Evolutionary conservation across 2,113 vertebrate genomes (phyloP).

Genomic region (Ictidomys tridecemlineatus): DNA sequence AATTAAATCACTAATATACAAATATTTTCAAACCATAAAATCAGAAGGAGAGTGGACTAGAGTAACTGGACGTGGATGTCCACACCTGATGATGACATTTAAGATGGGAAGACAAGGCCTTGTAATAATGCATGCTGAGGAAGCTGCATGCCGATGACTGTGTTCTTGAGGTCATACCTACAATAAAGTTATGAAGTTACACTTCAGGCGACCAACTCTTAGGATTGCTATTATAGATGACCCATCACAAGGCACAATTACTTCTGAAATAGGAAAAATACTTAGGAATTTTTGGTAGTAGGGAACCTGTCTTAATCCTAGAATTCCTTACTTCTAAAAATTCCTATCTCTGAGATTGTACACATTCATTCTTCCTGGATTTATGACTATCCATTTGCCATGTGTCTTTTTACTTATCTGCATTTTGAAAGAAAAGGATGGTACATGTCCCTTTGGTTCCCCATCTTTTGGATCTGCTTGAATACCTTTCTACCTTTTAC

Average conservation of each 20-base stretch:
- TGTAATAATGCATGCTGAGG: background rate
- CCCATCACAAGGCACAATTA: background rate
- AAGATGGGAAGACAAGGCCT: background rate
- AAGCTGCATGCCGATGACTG: background rate
- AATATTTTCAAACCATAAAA: constrained; percentile 32
- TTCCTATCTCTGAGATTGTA: background rate
- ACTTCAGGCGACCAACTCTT: background rate
- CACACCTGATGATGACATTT: background rate
- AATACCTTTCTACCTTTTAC: constrained; percentile 29
- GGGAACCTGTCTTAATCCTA: background rate
- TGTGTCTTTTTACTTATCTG: constrained; percentile 24
- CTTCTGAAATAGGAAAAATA: constrained; percentile 31
- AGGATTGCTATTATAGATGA: background rate
- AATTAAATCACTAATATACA: constrained; percentile 21
- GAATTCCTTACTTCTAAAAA: constrained; percentile 7
- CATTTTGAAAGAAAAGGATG: constrained; percentile 36
- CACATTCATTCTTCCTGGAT: background rate
- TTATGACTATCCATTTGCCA: background rate
- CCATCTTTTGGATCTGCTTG: background rate
- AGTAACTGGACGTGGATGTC: background rate
- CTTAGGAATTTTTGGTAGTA: background rate
- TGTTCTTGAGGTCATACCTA: background rate
- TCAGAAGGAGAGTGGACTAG: background rate
- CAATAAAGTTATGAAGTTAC: background rate
- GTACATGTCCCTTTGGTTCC: background rate